phyloP scores from a whole-genome alignment of 2,888 invertebrate species.

The Helleia helle region DNA sequence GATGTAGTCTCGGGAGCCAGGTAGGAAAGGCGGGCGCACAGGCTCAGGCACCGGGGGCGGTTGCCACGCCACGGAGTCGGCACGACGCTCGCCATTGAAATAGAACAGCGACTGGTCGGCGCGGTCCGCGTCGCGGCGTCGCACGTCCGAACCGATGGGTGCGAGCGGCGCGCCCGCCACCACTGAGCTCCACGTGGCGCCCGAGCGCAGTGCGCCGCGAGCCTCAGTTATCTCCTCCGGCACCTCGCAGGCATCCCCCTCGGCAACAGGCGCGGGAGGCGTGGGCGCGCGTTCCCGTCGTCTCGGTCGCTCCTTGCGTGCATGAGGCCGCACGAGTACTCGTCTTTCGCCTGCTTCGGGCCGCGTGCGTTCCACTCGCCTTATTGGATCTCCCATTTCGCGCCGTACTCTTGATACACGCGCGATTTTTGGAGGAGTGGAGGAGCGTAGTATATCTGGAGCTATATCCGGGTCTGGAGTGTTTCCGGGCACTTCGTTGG shows the following conservation, averaged over 20 bases:
- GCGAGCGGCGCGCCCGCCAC: constrained; percentile 44
- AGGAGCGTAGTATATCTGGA: constrained; percentile 10
- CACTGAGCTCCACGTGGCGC: constrained; percentile 51
- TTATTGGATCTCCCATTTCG: constrained; percentile 20
- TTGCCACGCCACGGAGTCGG: constrained; percentile 55
- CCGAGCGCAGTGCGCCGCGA: constrained; percentile 35
- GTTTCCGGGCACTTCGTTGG: neutral
- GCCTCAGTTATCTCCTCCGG: constrained; percentile 34
- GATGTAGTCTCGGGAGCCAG: constrained; percentile 28
- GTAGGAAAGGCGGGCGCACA: constrained; percentile 21
- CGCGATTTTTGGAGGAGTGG: constrained; percentile 18
- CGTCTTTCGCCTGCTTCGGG: constrained; percentile 17
- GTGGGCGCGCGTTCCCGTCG: constrained; percentile 21
- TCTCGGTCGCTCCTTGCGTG: constrained; percentile 26
- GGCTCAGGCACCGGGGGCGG: constrained; percentile 28
- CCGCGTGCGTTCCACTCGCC: constrained; percentile 18
- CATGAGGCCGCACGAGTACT: constrained; percentile 17
- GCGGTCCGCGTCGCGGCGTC: constrained; percentile 32
- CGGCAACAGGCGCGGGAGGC: constrained; percentile 22
- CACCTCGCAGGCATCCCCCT: constrained; percentile 14
- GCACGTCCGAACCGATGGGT: constrained; percentile 52
- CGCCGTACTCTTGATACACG: constrained; percentile 18
- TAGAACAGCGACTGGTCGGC: constrained; percentile 69
- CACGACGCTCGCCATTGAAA: constrained; percentile 48
- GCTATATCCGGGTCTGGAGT: neutral